A percentile compares a stretch with the other conserved stretches of the same genome.
Conservation (phyloP, 2,113 vertebrate genomes). For the Sinocyclocheilus anshuiensis region DNA sequence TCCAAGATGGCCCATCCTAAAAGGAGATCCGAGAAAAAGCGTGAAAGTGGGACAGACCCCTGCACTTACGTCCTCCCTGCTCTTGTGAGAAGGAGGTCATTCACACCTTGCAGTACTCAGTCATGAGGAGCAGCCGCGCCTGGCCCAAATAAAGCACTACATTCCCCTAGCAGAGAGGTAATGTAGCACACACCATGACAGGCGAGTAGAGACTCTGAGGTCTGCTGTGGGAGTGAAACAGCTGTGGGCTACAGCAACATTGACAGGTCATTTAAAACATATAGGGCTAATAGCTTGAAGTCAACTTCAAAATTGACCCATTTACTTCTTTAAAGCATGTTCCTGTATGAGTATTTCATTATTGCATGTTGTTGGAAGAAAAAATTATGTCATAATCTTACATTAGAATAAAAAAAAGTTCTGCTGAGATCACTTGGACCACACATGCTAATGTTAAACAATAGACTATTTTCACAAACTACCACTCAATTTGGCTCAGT, state of each 20-base stretch:
- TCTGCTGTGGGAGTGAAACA: background rate
- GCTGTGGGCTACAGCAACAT: background rate
- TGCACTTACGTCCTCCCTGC: slow-evolving; percentile 3
- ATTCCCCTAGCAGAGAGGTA: slow-evolving; percentile 28
- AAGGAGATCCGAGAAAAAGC: background rate
- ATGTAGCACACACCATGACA: slow-evolving; percentile 23
- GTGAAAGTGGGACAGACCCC: slow-evolving; percentile 46
- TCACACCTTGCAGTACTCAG: slow-evolving; percentile 46
- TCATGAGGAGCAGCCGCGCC: slow-evolving; percentile 23
- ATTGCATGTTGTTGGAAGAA: background rate
- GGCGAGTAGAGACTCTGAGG: background rate
- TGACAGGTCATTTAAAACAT: too few species aligned
- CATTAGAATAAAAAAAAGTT: background rate
- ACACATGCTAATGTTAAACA: background rate
- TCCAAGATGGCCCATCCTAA: background rate
- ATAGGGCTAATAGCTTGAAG: background rate
- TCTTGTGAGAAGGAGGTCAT: slow-evolving; percentile 52
- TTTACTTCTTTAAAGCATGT: background rate
- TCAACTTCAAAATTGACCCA: background rate
- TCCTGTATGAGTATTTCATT: background rate
- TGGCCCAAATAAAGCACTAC: slow-evolving; percentile 23
- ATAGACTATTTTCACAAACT: background rate
- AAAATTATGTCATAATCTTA: background rate
- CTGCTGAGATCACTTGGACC: background rate
- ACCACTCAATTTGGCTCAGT: background rate